Evolutionary conservation across 2,888 invertebrate species (phyloP).

Genomic region (Pristionchus maxplancki): DNA sequence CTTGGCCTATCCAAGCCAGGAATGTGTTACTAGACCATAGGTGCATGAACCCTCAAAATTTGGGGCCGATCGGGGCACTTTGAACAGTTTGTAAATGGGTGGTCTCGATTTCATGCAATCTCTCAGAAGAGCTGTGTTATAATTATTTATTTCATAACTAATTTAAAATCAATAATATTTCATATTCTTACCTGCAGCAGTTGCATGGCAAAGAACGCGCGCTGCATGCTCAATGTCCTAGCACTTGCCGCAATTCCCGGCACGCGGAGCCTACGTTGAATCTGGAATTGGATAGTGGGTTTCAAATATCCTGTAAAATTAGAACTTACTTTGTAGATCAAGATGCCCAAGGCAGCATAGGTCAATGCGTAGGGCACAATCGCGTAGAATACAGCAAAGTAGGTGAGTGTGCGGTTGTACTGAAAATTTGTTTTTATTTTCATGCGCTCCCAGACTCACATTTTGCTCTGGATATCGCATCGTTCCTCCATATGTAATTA

Average conservation of each 20-base stretch:
- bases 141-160: no score
- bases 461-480: neutral
- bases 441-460: neutral
- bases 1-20: no score
- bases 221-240: neutral
- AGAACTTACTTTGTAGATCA: neutral
- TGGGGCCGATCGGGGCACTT: no score
- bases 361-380: neutral
- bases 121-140: no score
- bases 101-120: no score
- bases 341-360: neutral
- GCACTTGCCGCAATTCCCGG: neutral
- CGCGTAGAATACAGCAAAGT: neutral
- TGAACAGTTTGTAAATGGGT: no score
- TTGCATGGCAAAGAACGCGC: neutral
- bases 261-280: neutral
- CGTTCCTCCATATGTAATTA: neutral
- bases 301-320: no score
- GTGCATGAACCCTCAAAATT: no score
- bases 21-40: no score
- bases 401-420: neutral
- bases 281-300: neutral
- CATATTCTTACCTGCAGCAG: conserved; percentile 25
- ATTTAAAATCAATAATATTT: no score
- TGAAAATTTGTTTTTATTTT: neutral